phyloP scores from a whole-genome alignment of 1,140 invertebrate genomes.

The Eulimnadia texana region DNA sequence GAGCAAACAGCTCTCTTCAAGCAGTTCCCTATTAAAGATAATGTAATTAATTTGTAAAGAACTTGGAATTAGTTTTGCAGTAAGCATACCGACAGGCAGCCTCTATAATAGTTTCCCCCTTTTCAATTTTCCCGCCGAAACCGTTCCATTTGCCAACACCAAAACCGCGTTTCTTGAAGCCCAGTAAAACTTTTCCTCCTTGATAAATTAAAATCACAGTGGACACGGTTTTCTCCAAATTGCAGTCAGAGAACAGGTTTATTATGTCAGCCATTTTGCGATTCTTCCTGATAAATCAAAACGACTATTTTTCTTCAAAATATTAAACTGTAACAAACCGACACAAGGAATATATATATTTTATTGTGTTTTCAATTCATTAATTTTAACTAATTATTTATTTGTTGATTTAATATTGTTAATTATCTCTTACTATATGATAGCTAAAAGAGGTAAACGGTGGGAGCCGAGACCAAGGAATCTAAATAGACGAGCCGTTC shows the following conservation, averaged over 20 bases:
- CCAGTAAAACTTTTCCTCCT: slow-evolving; percentile 41
- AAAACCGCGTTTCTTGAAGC: slow-evolving; percentile 56
- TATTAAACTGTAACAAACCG: too few species aligned
- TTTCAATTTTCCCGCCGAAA: slow-evolving; percentile 60
- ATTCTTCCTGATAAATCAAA: neutral
- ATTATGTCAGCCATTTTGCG: neutral
- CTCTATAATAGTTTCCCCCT: slow-evolving; percentile 44
- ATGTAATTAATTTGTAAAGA: slow-evolving; percentile 12
- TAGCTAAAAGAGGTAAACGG: too few species aligned
- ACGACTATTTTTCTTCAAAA: too few species aligned
- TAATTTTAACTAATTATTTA: too few species aligned
- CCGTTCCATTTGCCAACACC: slow-evolving; percentile 58
- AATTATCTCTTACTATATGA: too few species aligned
- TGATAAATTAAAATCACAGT: slow-evolving; percentile 44
- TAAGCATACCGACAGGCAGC: slow-evolving; percentile 25
- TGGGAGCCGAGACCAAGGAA: too few species aligned
- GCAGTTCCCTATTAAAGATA: slow-evolving; percentile 30
- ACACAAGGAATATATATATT: too few species aligned
- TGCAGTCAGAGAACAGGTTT: neutral
- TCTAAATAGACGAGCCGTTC: too few species aligned
- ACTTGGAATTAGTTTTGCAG: too few species aligned
- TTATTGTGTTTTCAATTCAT: too few species aligned
- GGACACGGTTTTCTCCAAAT: slow-evolving; percentile 30
- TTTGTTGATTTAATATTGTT: too few species aligned
- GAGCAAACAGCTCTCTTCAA: slow-evolving; percentile 44